Evolutionary conservation across 2,113 vertebrate species (phyloP).

Genomic region (Thermophis baileyi): DNA sequence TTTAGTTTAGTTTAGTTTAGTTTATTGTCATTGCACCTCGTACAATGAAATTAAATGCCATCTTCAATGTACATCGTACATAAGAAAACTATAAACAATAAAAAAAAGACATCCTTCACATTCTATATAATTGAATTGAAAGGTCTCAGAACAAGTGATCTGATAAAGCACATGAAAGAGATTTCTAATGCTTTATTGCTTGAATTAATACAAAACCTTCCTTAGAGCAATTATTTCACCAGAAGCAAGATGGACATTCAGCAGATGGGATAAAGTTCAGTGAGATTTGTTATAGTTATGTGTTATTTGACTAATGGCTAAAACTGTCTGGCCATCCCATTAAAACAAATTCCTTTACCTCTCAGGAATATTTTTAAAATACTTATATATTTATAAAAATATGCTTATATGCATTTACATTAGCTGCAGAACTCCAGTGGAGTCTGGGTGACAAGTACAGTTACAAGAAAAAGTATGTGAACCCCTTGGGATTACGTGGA

Average conservation of each 20-base stretch:
- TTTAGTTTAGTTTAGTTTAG: too few species aligned
- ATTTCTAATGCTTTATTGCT: constrained; percentile 40
- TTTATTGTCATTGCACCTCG: too few species aligned
- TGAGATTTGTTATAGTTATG: not conserved
- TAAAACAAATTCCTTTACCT: not conserved
- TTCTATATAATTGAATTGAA: too few species aligned
- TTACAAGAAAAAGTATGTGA: too few species aligned
- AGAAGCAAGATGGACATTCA: constrained; percentile 25
- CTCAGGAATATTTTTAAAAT: not conserved
- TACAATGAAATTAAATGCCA: too few species aligned
- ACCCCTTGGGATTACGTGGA: too few species aligned
- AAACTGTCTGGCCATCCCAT: not conserved
- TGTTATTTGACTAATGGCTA: not conserved
- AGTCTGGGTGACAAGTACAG: not conserved
- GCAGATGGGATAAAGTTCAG: not conserved
- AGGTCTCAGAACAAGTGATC: constrained; percentile 13
- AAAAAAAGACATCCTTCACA: too few species aligned
- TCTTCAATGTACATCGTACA: too few species aligned
- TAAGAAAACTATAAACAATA: too few species aligned
- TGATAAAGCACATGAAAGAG: constrained; percentile 14
- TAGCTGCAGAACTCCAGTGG: not conserved
- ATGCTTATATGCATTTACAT: not conserved
- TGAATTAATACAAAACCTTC: constrained; percentile 46
- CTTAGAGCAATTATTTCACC: not conserved
- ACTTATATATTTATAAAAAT: not conserved